A percentile compares a stretch with the other conserved stretches of the same genome.
Evolutionary conservation across 2,888 invertebrate species (phyloP).

Genomic region (Formica aserva): DNA sequence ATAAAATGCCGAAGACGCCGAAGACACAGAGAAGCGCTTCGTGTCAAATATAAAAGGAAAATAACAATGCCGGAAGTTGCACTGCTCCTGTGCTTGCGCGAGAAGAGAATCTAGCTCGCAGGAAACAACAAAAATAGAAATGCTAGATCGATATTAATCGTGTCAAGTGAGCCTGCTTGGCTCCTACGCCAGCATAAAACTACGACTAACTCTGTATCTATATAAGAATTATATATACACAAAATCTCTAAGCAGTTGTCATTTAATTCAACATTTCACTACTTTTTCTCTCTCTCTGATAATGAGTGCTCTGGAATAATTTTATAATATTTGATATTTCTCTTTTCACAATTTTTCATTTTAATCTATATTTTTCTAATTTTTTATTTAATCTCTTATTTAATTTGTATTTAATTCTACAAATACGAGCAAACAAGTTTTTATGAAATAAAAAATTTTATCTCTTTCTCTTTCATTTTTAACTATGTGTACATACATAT

Average conservation of each 20-base stretch:
- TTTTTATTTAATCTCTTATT: not conserved
- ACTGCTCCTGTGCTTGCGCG: not conserved
- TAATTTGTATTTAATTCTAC: not conserved
- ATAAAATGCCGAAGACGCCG: not conserved
- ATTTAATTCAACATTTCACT: not conserved
- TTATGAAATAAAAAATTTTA: not conserved
- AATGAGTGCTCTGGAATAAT: not conserved
- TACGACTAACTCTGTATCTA: constrained; percentile 48
- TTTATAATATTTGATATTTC: not conserved
- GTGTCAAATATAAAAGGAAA: not conserved
- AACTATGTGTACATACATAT: not conserved
- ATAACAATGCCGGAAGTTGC: constrained; percentile 21
- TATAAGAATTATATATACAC: constrained; percentile 5
- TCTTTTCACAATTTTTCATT: not conserved
- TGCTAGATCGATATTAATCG: constrained; percentile 83
- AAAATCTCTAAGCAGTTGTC: not conserved
- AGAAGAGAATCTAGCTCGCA: not conserved
- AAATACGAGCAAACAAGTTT: not conserved
- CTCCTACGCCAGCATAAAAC: constrained; percentile 76
- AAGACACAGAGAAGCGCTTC: not conserved
- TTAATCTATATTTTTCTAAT: not conserved
- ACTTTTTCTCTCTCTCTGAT: not conserved
- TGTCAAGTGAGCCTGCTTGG: constrained; percentile 82
- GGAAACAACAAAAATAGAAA: constrained; percentile 83
- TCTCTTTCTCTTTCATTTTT: not conserved